Percentiles rank a stretch among this genome's conserved stretches.
phyloP scores from a whole-genome alignment of 2,113 vertebrate species.

The Pao palembangensis region DNA sequence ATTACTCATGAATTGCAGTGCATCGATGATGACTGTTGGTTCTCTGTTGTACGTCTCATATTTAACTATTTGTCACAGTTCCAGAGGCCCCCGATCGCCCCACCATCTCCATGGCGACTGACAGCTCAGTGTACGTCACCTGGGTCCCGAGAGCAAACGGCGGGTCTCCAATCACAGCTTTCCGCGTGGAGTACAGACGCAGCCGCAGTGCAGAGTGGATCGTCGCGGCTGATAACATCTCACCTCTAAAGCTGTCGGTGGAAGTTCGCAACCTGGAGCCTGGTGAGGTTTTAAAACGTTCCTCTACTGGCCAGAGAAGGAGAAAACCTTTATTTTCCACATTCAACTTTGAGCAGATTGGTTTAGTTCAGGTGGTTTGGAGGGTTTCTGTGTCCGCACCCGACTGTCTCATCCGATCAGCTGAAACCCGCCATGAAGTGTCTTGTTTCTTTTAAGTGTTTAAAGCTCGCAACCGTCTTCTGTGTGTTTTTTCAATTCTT shows the following conservation, averaged over 20 bases:
- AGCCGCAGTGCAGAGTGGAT: constrained; percentile 82
- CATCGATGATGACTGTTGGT: constrained; percentile 6
- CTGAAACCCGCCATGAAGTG: too few species aligned
- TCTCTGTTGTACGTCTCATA: not conserved
- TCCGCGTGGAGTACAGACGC: constrained; percentile 90
- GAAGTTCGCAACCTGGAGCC: constrained; percentile 91
- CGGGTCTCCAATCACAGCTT: constrained; percentile 93
- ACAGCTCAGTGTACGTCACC: constrained; percentile 91
- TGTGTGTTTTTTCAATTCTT: too few species aligned
- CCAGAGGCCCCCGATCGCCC: constrained; percentile 94
- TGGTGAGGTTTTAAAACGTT: constrained; percentile 69
- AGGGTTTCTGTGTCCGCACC: too few species aligned
- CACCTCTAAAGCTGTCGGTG: constrained; percentile 93
- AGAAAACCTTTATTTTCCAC: too few species aligned
- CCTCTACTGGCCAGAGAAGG: too few species aligned
- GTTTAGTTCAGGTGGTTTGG: too few species aligned
- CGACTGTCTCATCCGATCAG: too few species aligned
- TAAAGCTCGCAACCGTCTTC: too few species aligned
- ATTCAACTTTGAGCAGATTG: too few species aligned
- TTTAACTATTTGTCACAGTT: constrained; percentile 66
- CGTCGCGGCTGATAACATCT: constrained; percentile 88
- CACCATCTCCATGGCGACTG: constrained; percentile 88
- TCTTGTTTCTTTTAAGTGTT: too few species aligned
- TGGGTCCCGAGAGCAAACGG: constrained; percentile 97
- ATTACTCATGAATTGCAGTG: constrained; percentile 12